Evolutionary conservation across 2,113 vertebrate species (phyloP).

Genomic region (Tyto alba): DNA sequence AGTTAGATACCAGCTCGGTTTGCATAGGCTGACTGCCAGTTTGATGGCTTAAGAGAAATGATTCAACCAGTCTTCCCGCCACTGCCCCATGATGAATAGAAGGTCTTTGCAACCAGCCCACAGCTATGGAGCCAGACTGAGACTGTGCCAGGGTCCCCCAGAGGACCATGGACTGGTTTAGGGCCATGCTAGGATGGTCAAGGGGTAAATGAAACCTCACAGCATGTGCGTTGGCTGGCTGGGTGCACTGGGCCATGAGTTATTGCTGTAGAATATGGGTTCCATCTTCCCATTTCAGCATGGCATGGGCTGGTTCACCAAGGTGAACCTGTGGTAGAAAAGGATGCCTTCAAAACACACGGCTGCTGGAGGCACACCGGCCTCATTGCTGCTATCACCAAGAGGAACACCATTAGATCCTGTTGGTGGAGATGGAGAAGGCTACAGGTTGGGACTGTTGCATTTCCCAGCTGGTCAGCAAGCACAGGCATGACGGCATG

Average conservation of each 20-base stretch:
- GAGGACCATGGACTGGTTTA: neutral
- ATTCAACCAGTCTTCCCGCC: neutral
- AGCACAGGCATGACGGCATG: neutral
- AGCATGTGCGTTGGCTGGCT: neutral
- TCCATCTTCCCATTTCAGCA: neutral
- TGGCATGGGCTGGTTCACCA: neutral
- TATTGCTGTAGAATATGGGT: neutral
- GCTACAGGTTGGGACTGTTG: neutral
- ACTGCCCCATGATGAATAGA: neutral
- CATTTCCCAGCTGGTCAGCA: neutral
- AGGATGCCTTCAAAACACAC: neutral
- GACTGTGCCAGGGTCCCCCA: neutral
- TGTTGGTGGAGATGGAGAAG: neutral
- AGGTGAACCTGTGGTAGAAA: neutral
- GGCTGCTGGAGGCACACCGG: neutral
- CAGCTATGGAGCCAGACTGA: rapidly evolving
- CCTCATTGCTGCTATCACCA: neutral
- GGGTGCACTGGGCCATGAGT: neutral
- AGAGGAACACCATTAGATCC: neutral
- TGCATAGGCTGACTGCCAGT: neutral
- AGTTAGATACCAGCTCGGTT: neutral
- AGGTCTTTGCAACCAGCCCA: neutral
- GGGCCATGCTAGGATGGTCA: neutral
- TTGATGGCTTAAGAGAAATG: neutral
- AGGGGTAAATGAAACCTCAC: neutral